Evolutionary conservation across 2,797 vertebrate species (phyloP).

Genomic region (Gadopsis bispinosus): DNA sequence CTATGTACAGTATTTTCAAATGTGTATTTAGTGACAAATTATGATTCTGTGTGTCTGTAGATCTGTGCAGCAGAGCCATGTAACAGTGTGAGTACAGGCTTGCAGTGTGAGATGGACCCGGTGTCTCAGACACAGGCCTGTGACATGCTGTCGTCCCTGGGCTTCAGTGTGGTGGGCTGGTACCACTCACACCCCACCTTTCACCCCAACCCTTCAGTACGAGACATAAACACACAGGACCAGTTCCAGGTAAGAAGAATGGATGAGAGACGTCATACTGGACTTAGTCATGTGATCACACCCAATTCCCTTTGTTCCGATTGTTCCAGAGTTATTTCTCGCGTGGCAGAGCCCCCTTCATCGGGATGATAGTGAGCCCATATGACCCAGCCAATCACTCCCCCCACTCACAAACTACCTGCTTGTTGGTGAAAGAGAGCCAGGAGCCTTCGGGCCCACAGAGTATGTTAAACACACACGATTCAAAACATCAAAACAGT

Average conservation of each 20-base stretch:
- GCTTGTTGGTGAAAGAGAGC: slow-evolving; percentile 93
- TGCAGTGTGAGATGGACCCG: slow-evolving; percentile 99
- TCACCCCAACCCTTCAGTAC: slow-evolving; percentile 94
- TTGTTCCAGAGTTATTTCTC: slow-evolving; percentile 94
- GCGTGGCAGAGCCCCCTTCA: slow-evolving; percentile 95
- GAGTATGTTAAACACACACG: slow-evolving; percentile 85
- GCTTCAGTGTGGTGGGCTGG: slow-evolving; percentile 94
- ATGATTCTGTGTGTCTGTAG: slow-evolving; percentile 69
- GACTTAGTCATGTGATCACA: not conserved
- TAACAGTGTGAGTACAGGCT: slow-evolving; percentile 94
- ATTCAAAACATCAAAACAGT: slow-evolving; percentile 26
- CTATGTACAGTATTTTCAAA: not conserved
- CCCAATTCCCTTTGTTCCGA: slow-evolving; percentile 20
- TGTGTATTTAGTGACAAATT: not conserved
- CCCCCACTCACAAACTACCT: slow-evolving; percentile 94
- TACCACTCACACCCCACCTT: slow-evolving; percentile 98
- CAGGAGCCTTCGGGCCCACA: slow-evolving; percentile 86
- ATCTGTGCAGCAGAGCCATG: slow-evolving; percentile 94
- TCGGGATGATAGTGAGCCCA: slow-evolving; percentile 98
- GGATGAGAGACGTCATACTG: not conserved
- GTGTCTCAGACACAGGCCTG: slow-evolving; percentile 96
- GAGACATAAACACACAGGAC: slow-evolving; percentile 97
- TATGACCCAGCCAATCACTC: slow-evolving; percentile 94
- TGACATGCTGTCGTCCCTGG: slow-evolving; percentile 88
- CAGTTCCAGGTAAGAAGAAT: slow-evolving; percentile 92